These are phyloP conservation scores for Apostichopus californicus DNA, from an alignment of 35 echinoderm and acorn worm genomes.

Conservation along the genomic window DNA sequence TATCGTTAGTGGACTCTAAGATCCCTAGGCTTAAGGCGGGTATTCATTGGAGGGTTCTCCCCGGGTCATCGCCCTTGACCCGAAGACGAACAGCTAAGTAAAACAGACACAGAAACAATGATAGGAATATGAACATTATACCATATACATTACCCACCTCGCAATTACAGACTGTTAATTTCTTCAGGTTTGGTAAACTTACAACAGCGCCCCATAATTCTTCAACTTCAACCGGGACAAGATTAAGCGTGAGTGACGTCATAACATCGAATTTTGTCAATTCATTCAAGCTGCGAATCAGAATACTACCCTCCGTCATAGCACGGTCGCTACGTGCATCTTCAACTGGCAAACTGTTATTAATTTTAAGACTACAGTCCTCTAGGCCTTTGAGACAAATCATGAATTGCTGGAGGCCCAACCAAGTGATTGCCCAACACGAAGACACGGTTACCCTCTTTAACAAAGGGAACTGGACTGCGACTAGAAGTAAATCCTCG, in stretches of 20 bases:
- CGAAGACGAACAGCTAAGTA: too few species aligned
- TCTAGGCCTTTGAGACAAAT: constrained; percentile 46
- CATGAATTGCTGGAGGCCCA: constrained; percentile 70
- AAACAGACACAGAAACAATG: too few species aligned
- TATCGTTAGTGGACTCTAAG: too few species aligned
- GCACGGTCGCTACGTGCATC: constrained; percentile 87
- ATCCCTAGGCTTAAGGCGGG: too few species aligned
- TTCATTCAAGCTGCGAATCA: constrained; percentile 62
- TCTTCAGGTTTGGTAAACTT: constrained; percentile 69
- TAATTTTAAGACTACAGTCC: constrained; percentile 86
- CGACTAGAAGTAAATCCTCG: constrained; percentile 70
- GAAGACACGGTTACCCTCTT: constrained; percentile 68
- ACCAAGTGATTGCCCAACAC: constrained; percentile 78
- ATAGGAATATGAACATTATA: too few species aligned
- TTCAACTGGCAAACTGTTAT: constrained; percentile 74
- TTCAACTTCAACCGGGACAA: constrained; percentile 85
- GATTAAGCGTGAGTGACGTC: constrained; percentile 74
- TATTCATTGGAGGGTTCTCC: too few species aligned
- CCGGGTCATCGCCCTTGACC: too few species aligned
- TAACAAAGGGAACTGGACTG: constrained; percentile 69
- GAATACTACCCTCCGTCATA: constrained; percentile 79
- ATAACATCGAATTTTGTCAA: constrained; percentile 53
- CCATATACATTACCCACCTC: constrained; percentile 61
- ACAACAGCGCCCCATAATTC: constrained; percentile 93
- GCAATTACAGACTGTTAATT: constrained; percentile 84